These are phyloP conservation scores for Melospiza melodia DNA, from an alignment of 2,113 vertebrate genomes.

Conservation along the genomic window DNA sequence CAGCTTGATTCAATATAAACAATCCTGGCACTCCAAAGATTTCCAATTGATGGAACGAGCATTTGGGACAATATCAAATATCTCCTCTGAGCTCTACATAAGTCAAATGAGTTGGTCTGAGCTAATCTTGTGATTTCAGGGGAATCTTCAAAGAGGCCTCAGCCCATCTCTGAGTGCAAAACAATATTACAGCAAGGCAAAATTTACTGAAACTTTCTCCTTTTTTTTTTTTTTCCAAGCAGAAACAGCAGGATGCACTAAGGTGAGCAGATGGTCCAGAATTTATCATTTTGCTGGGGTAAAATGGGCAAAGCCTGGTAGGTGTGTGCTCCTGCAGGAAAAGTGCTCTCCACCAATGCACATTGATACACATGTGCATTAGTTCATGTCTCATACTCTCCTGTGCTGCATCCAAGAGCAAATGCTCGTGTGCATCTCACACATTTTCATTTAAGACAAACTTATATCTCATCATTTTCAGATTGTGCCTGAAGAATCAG, in stretches of 20 bases:
- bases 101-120: not conserved
- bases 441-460: not conserved
- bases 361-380: accelerated
- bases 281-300: not conserved
- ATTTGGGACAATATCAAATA: not conserved
- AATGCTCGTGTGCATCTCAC: not conserved
- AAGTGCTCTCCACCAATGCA: not conserved
- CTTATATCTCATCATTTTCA: not conserved
- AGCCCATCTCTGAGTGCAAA: not conserved
- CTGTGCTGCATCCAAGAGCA: not conserved
- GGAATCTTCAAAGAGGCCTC: not conserved
- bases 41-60: not conserved
- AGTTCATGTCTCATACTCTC: not conserved
- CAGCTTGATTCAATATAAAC: not conserved
- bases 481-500: not conserved
- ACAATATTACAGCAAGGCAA: not conserved
- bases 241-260: not conserved
- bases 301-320: not conserved
- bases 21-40: not conserved
- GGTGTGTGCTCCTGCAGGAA: not conserved
- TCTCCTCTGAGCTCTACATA: not conserved
- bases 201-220: not conserved
- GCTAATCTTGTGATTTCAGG: not conserved
- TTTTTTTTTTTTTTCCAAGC: not conserved
- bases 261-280: not conserved